Percentiles rank a stretch among this genome's conserved stretches.
phyloP scores from a whole-genome alignment of 2,888 invertebrate genomes.

The Petrophora chlorosata region DNA sequence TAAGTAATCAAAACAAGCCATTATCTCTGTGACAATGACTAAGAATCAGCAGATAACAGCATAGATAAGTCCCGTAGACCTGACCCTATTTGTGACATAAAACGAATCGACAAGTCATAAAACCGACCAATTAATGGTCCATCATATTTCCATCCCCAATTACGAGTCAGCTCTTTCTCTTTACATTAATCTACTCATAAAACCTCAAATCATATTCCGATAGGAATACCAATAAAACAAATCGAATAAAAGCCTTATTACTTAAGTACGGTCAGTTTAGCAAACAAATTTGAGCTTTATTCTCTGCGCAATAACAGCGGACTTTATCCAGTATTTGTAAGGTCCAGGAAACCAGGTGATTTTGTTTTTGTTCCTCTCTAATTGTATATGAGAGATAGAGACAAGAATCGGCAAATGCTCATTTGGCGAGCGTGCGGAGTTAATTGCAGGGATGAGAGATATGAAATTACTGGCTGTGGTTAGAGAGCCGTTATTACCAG shows the following conservation, averaged over 20 bases:
- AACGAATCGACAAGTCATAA: constrained; percentile 8
- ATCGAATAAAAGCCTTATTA: constrained; percentile 38
- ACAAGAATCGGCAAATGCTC: constrained; percentile 13
- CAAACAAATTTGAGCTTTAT: constrained; percentile 17
- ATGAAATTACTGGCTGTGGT: constrained; percentile 12
- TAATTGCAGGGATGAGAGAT: constrained; percentile 10
- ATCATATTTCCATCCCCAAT: constrained; percentile 24
- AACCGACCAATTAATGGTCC: constrained; percentile 13
- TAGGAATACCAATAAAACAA: constrained; percentile 35
- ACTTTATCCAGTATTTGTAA: constrained; percentile 15
- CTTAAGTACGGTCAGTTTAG: constrained; percentile 26
- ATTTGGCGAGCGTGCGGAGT: constrained; percentile 16
- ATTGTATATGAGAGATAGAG: constrained; percentile 27
- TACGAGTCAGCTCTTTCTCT: constrained; percentile 25
- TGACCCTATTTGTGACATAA: constrained; percentile 15
- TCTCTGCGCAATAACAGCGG: constrained; percentile 7
- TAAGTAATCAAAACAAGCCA: no score
- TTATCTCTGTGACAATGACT: no score
- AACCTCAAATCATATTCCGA: constrained; percentile 35
- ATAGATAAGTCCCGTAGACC: no score
- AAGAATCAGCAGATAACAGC: background rate
- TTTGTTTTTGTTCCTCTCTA: constrained; percentile 28
- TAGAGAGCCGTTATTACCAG: constrained; percentile 1
- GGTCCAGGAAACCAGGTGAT: constrained; percentile 22
- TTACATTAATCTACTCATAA: constrained; percentile 28